A percentile compares a stretch with the other conserved stretches of the same genome.
phyloP scores from a whole-genome alignment of 2,113 vertebrate genomes.

The Columbina picui region DNA sequence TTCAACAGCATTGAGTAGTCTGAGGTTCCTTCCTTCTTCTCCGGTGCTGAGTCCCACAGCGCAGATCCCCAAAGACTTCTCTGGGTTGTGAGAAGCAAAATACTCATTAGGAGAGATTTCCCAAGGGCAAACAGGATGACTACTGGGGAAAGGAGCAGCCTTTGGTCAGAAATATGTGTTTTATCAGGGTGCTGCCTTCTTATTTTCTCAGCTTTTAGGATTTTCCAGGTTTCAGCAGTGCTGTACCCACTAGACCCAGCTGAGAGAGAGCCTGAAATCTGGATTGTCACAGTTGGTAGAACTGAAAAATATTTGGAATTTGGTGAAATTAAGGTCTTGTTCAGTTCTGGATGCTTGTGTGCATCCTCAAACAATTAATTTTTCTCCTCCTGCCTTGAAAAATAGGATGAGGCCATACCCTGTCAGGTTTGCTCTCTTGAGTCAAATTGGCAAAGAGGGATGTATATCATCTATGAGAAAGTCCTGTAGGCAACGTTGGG shows the following conservation, averaged over 20 bases:
- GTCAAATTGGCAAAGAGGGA: neutral
- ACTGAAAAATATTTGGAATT: neutral
- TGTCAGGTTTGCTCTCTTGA: rapidly evolving
- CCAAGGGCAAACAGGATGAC: neutral
- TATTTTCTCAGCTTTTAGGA: neutral
- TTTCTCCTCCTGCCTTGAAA: neutral
- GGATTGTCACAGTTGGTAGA: rapidly evolving
- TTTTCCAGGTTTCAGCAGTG: neutral
- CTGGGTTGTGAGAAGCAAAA: neutral
- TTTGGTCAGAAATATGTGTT: neutral
- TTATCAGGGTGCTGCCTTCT: neutral
- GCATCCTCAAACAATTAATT: neutral
- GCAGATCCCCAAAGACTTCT: neutral
- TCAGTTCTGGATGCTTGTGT: rapidly evolving
- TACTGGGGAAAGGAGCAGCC: neutral
- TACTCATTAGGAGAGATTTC: neutral
- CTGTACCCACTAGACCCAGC: neutral
- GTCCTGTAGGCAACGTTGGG: neutral
- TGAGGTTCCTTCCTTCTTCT: neutral
- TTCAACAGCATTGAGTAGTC: neutral
- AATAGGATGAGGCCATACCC: neutral
- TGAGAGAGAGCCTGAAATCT: neutral
- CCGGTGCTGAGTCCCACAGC: rapidly evolving
- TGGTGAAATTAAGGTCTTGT: rapidly evolving
- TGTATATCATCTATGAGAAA: rapidly evolving